Evolutionary conservation across 1,140 invertebrate genomes (phyloP).

Genomic region (Sycobia sp.): DNA sequence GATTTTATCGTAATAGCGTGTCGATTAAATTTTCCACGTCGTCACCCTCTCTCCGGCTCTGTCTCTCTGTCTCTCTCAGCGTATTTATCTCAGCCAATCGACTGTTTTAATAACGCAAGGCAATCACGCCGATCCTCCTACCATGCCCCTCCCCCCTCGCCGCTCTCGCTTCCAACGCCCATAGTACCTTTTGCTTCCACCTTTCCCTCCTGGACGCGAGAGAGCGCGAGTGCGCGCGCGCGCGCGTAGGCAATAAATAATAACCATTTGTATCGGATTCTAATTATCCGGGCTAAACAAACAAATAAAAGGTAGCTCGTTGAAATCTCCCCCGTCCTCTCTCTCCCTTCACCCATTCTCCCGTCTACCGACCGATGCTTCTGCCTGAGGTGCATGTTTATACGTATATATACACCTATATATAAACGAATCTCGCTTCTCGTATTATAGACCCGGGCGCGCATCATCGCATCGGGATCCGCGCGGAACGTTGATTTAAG

Average conservation of each 20-base stretch:
- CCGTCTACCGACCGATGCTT: too few relatives aligned
- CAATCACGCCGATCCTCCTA: conserved; percentile 46
- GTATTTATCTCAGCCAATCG: conserved; percentile 44
- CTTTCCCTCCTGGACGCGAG: conserved; percentile 2
- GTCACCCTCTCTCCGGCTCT: conserved; percentile 9
- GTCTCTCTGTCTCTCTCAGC: background rate
- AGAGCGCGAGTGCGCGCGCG: conserved; percentile 16
- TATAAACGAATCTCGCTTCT: too few relatives aligned
- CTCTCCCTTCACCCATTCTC: too few relatives aligned
- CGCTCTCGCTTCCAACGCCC: too few relatives aligned
- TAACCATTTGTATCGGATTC: conserved; percentile 61
- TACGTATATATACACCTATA: too few relatives aligned
- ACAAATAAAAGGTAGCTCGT: conserved; percentile 53
- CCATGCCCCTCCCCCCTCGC: background rate
- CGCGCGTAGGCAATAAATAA: conserved; percentile 53
- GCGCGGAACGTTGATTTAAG: conserved; percentile 53
- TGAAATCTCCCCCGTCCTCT: background rate
- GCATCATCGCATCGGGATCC: too few relatives aligned
- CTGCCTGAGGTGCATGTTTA: too few relatives aligned
- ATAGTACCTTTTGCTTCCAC: conserved; percentile 8
- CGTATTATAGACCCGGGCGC: too few relatives aligned
- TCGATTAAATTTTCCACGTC: conserved; percentile 37
- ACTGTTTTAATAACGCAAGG: conserved; percentile 54
- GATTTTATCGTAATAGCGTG: conserved; percentile 13
- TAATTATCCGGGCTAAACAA: conserved; percentile 62